Percentiles rank a stretch among this genome's conserved stretches.
These are phyloP conservation scores for Druon quercuslanigerum DNA, from an alignment of 1,140 invertebrate species.

Conservation along the genomic window DNA sequence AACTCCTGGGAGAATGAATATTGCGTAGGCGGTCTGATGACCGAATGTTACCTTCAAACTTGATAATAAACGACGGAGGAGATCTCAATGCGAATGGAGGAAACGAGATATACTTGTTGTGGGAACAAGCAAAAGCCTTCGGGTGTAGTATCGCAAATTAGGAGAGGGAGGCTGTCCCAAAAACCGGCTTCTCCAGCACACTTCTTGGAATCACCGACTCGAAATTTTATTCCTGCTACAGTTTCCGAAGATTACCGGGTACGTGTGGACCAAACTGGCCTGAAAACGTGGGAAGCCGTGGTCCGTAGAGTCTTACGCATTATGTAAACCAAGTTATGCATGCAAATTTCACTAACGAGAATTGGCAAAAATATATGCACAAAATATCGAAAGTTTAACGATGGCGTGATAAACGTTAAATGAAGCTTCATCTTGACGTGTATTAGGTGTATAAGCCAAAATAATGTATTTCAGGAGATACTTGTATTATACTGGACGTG, in stretches of 20 bases:
- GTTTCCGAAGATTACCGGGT: conserved; percentile 51
- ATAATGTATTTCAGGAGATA: too few species aligned
- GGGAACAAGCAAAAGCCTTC: conserved; percentile 38
- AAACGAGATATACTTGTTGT: conserved; percentile 32
- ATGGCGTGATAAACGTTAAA: not conserved
- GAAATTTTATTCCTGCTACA: conserved; percentile 16
- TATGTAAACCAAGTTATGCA: conserved; percentile 22
- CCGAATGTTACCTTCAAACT: conserved; percentile 3
- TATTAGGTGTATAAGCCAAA: not conserved
- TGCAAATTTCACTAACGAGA: conserved; percentile 19
- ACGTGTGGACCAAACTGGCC: conserved; percentile 3
- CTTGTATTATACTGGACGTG: too few species aligned
- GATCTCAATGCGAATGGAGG: conserved; percentile 31
- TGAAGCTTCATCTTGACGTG: too few species aligned
- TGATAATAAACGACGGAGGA: conserved; percentile 23
- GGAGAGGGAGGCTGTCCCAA: conserved; percentile 47
- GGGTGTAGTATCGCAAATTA: conserved; percentile 55
- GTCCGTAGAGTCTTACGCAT: conserved; percentile 1
- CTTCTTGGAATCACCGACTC: conserved; percentile 32
- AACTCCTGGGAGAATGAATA: conserved; percentile 14
- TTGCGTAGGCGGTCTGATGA: conserved; percentile 12
- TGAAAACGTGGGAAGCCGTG: conserved; percentile 11
- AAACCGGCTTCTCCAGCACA: conserved; percentile 51
- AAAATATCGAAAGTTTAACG: conserved; percentile 1
- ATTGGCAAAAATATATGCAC: not conserved